Percentiles rank a stretch among this genome's conserved stretches.
phyloP scores from a whole-genome alignment of 37 sponge, comb jelly and placozoan species.

The Beroe forskalii region DNA sequence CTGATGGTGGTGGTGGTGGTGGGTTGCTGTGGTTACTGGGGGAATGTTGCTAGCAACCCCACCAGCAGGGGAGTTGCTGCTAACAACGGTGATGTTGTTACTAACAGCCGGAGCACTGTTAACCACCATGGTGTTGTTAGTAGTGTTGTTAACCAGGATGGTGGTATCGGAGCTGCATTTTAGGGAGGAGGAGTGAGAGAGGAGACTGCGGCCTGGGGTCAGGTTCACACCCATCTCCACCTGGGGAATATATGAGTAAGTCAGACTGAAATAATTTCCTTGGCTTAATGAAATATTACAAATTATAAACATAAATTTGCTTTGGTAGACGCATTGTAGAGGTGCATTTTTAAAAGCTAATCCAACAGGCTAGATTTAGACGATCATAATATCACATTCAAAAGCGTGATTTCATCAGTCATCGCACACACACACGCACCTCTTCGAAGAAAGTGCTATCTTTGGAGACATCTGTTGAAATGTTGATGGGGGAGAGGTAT shows the following conservation, averaged over 20 bases:
- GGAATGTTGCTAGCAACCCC: background rate
- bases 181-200: background rate
- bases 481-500: constrained; percentile 52
- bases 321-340: too few species aligned
- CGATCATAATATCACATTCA: too few species aligned
- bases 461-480: constrained; percentile 11
- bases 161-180: background rate
- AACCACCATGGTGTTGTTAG: background rate
- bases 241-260: too few species aligned
- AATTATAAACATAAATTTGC: too few species aligned
- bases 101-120: background rate
- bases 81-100: background rate
- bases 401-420: too few species aligned
- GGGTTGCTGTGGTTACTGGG: background rate
- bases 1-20: constrained; percentile 2
- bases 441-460: constrained; percentile 59
- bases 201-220: constrained; percentile 34
- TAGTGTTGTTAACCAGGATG: background rate
- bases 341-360: too few species aligned
- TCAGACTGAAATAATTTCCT: too few species aligned
- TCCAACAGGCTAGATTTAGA: too few species aligned
- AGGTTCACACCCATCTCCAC: constrained; percentile 57
- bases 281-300: too few species aligned
- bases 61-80: background rate
- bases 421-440: background rate